These are phyloP conservation scores for Pithys albifrons DNA, from an alignment of 2,113 vertebrate species.

Conservation along the genomic window DNA sequence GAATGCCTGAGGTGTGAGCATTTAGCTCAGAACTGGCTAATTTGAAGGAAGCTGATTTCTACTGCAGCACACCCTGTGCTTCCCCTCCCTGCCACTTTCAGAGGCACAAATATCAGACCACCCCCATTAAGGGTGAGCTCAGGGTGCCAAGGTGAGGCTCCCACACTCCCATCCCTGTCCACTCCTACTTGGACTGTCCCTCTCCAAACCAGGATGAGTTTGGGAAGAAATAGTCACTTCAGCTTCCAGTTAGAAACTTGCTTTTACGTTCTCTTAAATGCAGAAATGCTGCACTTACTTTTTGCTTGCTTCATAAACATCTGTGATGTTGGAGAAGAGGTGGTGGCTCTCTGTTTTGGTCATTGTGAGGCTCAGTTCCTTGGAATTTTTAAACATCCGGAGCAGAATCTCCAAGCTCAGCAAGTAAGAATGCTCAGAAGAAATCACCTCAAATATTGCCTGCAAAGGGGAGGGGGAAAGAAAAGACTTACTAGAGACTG, in stretches of 20 bases:
- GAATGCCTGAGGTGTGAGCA: background rate
- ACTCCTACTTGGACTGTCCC: no score
- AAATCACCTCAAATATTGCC: constrained; percentile 98
- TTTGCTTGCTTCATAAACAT: constrained; percentile 92
- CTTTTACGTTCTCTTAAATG: accelerated
- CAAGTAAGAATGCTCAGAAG: constrained; percentile 95
- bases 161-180: accelerated
- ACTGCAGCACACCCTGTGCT: background rate
- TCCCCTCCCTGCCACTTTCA: background rate
- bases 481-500: background rate
- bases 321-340: constrained; percentile 95
- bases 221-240: background rate
- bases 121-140: background rate
- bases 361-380: constrained; percentile 88
- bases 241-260: background rate
- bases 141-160: background rate
- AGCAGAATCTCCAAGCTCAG: constrained; percentile 95
- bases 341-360: constrained; percentile 96
- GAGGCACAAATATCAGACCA: background rate
- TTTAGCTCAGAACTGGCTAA: background rate
- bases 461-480: constrained; percentile 30
- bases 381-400: constrained; percentile 93
- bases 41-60: background rate
- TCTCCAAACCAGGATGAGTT: background rate
- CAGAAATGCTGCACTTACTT: constrained; percentile 79